These are phyloP conservation scores for Pseudomugil gertrudae DNA, from an alignment of 2,797 vertebrate genomes.

Conservation along the genomic window DNA sequence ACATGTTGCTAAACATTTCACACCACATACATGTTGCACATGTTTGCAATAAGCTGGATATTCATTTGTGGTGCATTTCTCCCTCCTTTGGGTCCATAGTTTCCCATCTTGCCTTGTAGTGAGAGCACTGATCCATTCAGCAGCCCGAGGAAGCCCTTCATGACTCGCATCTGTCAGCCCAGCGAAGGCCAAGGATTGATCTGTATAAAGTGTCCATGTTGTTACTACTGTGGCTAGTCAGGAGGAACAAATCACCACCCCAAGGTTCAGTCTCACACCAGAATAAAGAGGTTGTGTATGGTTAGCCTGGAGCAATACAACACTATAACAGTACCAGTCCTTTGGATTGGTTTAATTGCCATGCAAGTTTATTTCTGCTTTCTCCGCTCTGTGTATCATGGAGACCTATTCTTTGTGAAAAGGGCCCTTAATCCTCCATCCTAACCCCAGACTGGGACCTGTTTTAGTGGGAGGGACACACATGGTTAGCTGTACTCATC, in stretches of 20 bases:
- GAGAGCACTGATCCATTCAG: constrained; percentile 60
- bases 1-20: constrained; percentile 29
- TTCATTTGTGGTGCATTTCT: constrained; percentile 24
- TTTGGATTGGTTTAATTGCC: constrained; percentile 51
- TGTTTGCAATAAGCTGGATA: constrained; percentile 15
- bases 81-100: constrained; percentile 60
- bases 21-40: not conserved
- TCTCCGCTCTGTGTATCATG: constrained; percentile 11
- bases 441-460: constrained; percentile 28
- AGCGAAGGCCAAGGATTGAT: constrained; percentile 66
- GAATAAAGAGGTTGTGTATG: constrained; percentile 13
- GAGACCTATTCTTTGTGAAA: constrained; percentile 41
- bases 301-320: constrained; percentile 25
- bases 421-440: constrained; percentile 31
- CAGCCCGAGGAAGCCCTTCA: constrained; percentile 53
- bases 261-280: constrained; percentile 33
- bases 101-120: constrained; percentile 57
- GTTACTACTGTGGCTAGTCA: constrained; percentile 46
- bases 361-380: constrained; percentile 29
- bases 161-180: constrained; percentile 60
- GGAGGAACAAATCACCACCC: constrained; percentile 56
- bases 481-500: constrained; percentile 46
- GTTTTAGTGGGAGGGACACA: constrained; percentile 36
- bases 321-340: constrained; percentile 27
- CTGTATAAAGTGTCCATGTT: constrained; percentile 52